Conservation (phyloP, 2,113 vertebrate species). For the Seriola dumerili region DNA sequence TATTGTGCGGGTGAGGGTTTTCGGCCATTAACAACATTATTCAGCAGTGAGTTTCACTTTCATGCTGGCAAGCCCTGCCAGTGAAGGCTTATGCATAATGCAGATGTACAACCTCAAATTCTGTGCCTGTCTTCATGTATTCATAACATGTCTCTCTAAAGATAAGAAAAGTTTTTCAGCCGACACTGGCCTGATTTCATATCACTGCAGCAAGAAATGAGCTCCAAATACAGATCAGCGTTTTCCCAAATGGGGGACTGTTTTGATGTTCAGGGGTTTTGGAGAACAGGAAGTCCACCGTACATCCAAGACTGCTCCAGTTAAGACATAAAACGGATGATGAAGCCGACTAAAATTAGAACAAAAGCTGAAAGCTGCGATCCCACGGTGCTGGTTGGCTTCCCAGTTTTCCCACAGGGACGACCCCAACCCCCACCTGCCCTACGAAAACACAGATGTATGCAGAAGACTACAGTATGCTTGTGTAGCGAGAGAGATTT, state of each 20-base stretch:
- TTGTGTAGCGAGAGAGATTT: not conserved
- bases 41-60: constrained; percentile 26
- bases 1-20: not conserved
- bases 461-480: constrained; percentile 29
- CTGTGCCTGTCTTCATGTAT: constrained; percentile 12
- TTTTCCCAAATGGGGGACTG: constrained; percentile 31
- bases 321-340: constrained; percentile 58
- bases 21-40: not conserved
- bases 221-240: constrained; percentile 60
- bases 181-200: not conserved
- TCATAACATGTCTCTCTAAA: constrained; percentile 13
- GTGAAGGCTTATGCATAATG: not conserved
- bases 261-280: constrained; percentile 22
- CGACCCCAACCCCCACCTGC: constrained; percentile 53
- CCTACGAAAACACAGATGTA: constrained; percentile 51
- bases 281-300: constrained; percentile 29
- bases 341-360: constrained; percentile 73
- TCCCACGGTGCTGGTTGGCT: constrained; percentile 36
- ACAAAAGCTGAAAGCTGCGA: constrained; percentile 35
- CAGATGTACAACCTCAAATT: not conserved
- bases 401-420: constrained; percentile 39
- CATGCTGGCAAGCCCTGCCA: not conserved
- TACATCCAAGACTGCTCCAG: constrained; percentile 52
- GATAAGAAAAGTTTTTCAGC: not conserved
- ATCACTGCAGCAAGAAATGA: constrained; percentile 14